phyloP scores from a whole-genome alignment of 2,797 vertebrate species.

The Pangasius larnaudii region DNA sequence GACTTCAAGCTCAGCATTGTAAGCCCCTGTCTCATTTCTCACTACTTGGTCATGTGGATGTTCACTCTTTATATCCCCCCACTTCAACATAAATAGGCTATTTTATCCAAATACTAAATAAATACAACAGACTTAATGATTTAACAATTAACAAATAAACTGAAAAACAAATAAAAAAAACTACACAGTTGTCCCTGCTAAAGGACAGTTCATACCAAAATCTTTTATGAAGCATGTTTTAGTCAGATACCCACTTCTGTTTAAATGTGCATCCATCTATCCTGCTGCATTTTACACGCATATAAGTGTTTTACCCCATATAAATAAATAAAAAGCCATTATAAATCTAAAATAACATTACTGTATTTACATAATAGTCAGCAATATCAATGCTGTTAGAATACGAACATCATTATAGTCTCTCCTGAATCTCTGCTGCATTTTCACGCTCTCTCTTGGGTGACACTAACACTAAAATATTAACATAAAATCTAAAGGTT shows the following conservation, averaged over 20 bases:
- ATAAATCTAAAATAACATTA: not conserved
- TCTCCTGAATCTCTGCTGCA: not conserved
- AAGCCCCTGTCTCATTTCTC: not conserved
- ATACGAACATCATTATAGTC: not conserved
- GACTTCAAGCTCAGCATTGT: not conserved
- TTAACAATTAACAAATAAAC: not conserved
- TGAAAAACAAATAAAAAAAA: not conserved
- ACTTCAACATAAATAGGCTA: not conserved
- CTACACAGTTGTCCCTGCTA: not conserved
- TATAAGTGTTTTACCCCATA: not conserved
- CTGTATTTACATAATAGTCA: conserved; percentile 11
- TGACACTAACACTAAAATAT: not conserved
- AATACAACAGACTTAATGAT: not conserved
- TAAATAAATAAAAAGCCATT: not conserved
- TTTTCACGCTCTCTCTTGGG: not conserved
- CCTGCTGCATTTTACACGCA: not conserved
- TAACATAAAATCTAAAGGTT: not conserved
- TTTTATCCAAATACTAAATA: no score
- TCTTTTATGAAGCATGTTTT: not conserved
- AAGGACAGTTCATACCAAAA: not conserved
- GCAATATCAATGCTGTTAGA: not conserved
- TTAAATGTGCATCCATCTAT: not conserved
- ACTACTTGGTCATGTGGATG: not conserved
- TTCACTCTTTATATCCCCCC: not conserved
- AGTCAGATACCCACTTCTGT: not conserved